Conservation (phyloP, 2,888 invertebrate genomes). For the Eupithecia exiguata region DNA sequence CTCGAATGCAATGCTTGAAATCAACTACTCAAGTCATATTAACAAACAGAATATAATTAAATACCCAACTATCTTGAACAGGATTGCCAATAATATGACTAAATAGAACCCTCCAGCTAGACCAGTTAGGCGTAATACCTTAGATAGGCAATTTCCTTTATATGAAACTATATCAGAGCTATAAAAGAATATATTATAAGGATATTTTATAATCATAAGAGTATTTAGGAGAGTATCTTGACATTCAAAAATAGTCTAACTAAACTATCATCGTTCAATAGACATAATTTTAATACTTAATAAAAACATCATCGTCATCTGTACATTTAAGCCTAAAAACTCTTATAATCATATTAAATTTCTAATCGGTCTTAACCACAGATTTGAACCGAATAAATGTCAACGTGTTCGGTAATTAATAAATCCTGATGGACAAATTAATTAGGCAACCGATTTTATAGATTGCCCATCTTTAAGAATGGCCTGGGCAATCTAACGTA, state of each 20-base stretch:
- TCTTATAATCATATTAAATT: slow-evolving; percentile 7
- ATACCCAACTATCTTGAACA: slow-evolving; percentile 7
- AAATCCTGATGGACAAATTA: background rate
- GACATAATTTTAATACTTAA: background rate
- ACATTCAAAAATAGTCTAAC: background rate
- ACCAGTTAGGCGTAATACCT: background rate
- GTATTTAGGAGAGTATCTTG: background rate
- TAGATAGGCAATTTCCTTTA: background rate
- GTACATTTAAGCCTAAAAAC: background rate
- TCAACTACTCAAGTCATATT: slow-evolving; percentile 27
- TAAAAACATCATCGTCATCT: background rate
- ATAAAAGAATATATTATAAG: background rate
- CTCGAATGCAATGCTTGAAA: slow-evolving; percentile 23
- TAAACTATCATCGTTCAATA: background rate
- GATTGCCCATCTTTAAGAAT: background rate
- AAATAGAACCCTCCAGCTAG: background rate
- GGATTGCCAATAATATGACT: background rate
- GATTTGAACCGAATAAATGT: background rate
- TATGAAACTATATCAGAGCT: background rate
- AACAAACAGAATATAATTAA: background rate
- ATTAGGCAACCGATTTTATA: background rate
- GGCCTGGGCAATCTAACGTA: background rate
- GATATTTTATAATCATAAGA: slow-evolving; percentile 5
- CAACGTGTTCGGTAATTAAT: background rate
- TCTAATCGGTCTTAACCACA: background rate